Base-by-base conservation (phyloP, 2,888 invertebrate species). In the Pristionchus japonicus region DNA sequence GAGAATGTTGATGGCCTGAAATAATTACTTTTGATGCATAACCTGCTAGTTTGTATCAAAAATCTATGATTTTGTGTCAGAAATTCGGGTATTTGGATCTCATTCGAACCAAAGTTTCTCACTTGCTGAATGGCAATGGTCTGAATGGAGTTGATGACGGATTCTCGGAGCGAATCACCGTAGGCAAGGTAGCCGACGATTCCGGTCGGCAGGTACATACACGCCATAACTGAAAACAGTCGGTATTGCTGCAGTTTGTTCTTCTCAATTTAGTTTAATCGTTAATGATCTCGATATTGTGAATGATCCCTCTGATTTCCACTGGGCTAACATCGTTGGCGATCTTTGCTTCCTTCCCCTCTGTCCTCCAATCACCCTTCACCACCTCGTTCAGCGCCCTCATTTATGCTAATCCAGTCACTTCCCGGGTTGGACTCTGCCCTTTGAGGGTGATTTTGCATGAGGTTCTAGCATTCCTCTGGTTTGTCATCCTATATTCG, bases 121-220 rank as follows among this genome's bases (percentile, higher is more conserved):
- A 87, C 87, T 80, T 87, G 87, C 43, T 92, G 92, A 84, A 92
- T 91, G 83, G 91, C 90, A 20, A 89, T 91, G 34, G 90, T 91
- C 89, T 90, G 89, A 77, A 93, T 92, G 23, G 92, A 93, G 40
- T 92, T 92, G 89, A 93, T 93, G 89, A 92, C 90, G 0, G 92
- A 93, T 31, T 92, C 92, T 27, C 91, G 89, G 67, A 93, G 90
- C 13, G 92, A 91, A 86, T 92, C 92, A 17, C 92, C 92, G 87
- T 93, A 93, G 4, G 92, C 90, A 20, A 93, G 49, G 77, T 91
- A 92, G 31, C 93, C 93, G 89, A 93, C 89, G 40, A 93, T 88
- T 61, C 91, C 91, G 13, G 93, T 93, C 9, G 93, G 93, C n/a
- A 90, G 89, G 88, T 94, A 93, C 92, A 93, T 91, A 13, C 89